Percentiles rank a stretch among this genome's conserved stretches.
Conservation (phyloP, 2,888 invertebrate genomes). For the Trileptium ribeirensis region DNA sequence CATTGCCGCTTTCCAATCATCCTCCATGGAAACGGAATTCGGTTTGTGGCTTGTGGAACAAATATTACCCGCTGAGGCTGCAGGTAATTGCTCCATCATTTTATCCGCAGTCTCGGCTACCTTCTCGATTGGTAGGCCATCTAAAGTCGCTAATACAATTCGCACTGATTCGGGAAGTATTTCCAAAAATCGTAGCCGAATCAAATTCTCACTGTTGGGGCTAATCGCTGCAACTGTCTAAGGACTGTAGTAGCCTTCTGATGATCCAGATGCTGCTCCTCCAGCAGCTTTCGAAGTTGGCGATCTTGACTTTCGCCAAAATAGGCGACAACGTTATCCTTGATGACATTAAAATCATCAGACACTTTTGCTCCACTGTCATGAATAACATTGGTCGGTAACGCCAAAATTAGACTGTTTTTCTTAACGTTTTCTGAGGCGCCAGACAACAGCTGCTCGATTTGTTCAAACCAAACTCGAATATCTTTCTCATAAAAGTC, state of each 20-base stretch:
- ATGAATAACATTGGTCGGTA: background rate
- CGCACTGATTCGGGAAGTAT: background rate
- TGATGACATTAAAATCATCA: background rate
- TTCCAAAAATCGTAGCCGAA: background rate
- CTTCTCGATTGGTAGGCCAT: background rate
- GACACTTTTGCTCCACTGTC: background rate
- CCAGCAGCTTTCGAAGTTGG: background rate
- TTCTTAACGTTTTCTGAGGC: background rate
- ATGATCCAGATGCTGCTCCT: background rate
- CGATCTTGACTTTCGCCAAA: too few species aligned
- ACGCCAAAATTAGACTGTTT: background rate
- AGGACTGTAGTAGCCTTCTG: background rate
- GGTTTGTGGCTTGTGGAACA: too few species aligned
- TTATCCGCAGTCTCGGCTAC: too few species aligned
- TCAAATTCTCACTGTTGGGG: background rate
- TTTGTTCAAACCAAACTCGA: constrained; percentile 8
- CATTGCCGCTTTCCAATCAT: too few species aligned
- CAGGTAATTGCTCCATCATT: too few species aligned
- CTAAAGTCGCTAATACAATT: background rate
- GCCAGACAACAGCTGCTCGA: background rate
- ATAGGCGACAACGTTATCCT: background rate
- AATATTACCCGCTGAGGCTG: too few species aligned
- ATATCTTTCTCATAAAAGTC: background rate
- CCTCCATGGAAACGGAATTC: too few species aligned
- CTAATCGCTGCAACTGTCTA: background rate